Evolutionary conservation across 1,140 invertebrate genomes (phyloP), one percentile per base, ranked within the genome.

Genomic region (Frieseomelitta varia): DNA sequence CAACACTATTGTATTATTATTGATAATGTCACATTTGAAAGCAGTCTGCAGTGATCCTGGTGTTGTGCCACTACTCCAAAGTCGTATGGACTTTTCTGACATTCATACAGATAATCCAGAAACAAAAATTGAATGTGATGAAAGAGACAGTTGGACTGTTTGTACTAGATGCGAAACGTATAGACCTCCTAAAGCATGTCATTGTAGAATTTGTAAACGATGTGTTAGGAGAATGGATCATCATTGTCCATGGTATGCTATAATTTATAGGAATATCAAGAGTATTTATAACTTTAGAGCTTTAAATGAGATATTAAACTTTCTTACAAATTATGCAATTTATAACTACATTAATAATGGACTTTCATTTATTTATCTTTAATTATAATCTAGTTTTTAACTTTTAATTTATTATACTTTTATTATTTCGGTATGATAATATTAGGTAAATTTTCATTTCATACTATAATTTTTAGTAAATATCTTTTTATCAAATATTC

Each of bases 171-270:
- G 98, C 92, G 97, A 98, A 94, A 97, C 97, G 15, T 98, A 98
- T 92, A 95, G 98, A 77, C 98, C 98, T 56, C 97, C 97, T 24
- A 94, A 97, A 88, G 97, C 98, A 58, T 98, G 98, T 94, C 98
- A 99, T 93, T 99, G 98, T 94, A 95, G 98, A 85, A 97, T 98
- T 91, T 99, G 98, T 93, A 96, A 97, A 91, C 96, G 98, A 81
- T 99, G 98, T 93, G 97, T 99, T 84, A 95, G 97, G 69, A 95
- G 97, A 91, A 98, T 99, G 98, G 98, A 99, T 94, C 98, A 99
- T 95, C 98, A 98, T 94, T 99, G 97, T 95, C 97, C 97, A 80
- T 97, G 97, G 97, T 97, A 88, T 56, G 58, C 56, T 55, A 82
- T 67, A 81, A 79, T 76, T 74, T 68, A 56, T 81, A 75, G n/a